A percentile compares a stretch with the other conserved stretches of the same genome.
phyloP scores from a whole-genome alignment of 2,797 vertebrate genomes.

The Anisognathus igniventris region DNA sequence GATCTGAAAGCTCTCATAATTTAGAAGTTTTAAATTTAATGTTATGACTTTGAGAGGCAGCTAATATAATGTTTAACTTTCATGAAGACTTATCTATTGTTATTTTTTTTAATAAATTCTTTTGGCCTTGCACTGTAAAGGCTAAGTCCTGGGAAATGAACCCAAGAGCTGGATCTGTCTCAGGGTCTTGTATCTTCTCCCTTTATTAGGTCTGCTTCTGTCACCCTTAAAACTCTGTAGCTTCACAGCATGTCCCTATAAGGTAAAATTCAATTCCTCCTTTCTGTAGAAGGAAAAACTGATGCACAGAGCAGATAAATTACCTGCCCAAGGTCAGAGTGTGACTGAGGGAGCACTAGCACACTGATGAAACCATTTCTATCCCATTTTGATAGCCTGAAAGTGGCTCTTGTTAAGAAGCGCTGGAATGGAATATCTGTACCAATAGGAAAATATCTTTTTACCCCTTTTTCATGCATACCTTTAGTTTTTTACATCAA shows the following conservation, averaged over 20 bases:
- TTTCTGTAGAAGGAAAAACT: conserved; percentile 1
- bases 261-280: conserved; percentile 32
- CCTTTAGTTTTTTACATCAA: neutral
- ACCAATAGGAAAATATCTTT: neutral
- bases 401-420: neutral
- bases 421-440: neutral
- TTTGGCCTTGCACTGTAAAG: neutral
- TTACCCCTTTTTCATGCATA: neutral
- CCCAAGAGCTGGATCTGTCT: neutral
- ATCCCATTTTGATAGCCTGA: neutral
- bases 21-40: neutral
- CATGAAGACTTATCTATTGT: neutral
- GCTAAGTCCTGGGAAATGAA: neutral
- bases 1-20: neutral
- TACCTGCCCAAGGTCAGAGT: conserved; percentile 15
- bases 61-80: neutral
- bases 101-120: neutral
- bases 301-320: conserved; percentile 15
- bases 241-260: conserved; percentile 6
- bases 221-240: neutral
- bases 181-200: neutral
- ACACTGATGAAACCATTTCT: neutral
- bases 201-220: conserved; percentile 9
- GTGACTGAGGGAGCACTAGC: neutral
- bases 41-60: neutral